Evolutionary conservation across 2,113 vertebrate genomes (phyloP), one percentile per base, ranked within the genome.

Genomic region (Misgurnus anguillicaudatus): DNA sequence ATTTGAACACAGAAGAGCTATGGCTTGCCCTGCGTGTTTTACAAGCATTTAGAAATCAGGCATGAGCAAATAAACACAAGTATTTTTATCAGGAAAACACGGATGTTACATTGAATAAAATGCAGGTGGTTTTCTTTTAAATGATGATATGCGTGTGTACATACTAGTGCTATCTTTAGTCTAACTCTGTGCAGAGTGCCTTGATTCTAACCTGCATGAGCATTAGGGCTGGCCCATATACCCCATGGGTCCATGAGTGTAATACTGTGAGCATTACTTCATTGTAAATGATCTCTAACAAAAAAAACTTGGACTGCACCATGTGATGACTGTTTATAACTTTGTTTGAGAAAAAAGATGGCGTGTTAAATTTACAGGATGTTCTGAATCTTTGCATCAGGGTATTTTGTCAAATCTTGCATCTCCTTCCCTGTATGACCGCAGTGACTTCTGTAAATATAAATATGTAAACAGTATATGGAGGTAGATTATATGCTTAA

Each of bases 381-480:
- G 69, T 73, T 47, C 14, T 11, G 48, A 58, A 64, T 53, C 60
- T 74, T 60, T 79, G 67, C 69, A 70, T 76, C 66, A 68, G 69
- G 66, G 69, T 76, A 21, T 78, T 65, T 48, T 36, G 60, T 61
- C 68, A 74, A 47, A 76, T 81, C 41, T 71, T 61, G 19, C 65
- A 84, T 86, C 85, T 76, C 53, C 71, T 72, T 77, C 81, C 77
- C 81, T 86, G 66, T 64, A 73, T 75, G 62, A 78, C 75, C 66
- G 11, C 74, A 87, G 70, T 78, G 75, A 55, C 77, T 84, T 87
- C 78, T 91, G 89, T 90, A 90, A 86, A 91, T 89, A 90, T 55
- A 77, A 68, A 75, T 38, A 66, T 53, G 53, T 74, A 11, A 79
- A 82, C 82, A 86, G 16, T 84, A 82, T 71, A 58, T 84, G 89